These are phyloP conservation scores for Drosophila pullipes DNA, from an alignment of 2,888 invertebrate species.

Conservation along the genomic window DNA sequence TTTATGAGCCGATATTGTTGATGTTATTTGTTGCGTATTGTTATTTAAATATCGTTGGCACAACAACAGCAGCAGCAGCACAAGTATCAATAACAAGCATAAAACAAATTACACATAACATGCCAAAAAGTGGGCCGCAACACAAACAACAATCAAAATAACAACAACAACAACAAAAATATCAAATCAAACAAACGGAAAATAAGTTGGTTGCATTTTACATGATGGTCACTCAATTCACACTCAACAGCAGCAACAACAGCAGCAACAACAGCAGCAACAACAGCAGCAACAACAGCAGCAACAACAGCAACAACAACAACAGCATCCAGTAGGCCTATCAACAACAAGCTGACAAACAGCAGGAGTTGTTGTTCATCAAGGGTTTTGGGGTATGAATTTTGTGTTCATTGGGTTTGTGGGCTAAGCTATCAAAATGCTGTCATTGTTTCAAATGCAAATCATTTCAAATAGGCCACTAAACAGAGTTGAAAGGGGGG, in stretches of 20 bases:
- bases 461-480: constrained; percentile 67
- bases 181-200: constrained; percentile 56
- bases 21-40: constrained; percentile 22
- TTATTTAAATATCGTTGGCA: constrained; percentile 51
- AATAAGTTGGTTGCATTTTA: constrained; percentile 63
- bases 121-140: constrained; percentile 20
- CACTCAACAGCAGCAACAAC: constrained; percentile 4
- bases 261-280: background rate
- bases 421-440: constrained; percentile 53
- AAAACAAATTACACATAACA: constrained; percentile 20
- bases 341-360: constrained; percentile 30
- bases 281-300: background rate
- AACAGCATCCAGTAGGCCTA: constrained; percentile 5
- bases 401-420: constrained; percentile 14
- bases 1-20: constrained; percentile 37
- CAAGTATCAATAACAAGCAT: constrained; percentile 41
- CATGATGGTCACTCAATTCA: constrained; percentile 56
- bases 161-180: constrained; percentile 32
- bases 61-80: constrained; percentile 47
- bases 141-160: constrained; percentile 33
- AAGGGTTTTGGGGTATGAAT: constrained; percentile 5
- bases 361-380: constrained; percentile 10
- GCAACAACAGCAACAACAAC: background rate
- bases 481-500: constrained; percentile 33
- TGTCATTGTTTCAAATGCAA: constrained; percentile 75